Evolutionary conservation across 2,797 vertebrate species (phyloP), one percentile per base, ranked within the genome.

Genomic region (Naso thynnoides): DNA sequence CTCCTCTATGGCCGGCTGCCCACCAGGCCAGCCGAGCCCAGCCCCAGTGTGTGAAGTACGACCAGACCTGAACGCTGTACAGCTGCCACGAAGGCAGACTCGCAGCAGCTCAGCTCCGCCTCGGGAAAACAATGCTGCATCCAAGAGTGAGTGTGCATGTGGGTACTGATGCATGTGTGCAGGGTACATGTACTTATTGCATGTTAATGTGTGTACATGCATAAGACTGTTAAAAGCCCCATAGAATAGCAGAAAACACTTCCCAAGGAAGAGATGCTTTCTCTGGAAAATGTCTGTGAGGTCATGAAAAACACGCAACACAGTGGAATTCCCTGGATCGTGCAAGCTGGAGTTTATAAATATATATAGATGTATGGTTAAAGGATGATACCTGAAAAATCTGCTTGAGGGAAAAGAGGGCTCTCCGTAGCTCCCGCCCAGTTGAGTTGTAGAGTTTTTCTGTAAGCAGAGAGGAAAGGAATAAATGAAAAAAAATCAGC

Each of bases 381-480:
- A 33, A 10, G 33, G 33, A 33, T 33, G 33, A 33, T 33, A 99
- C 97, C 96, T 99, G 97, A 94, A 99, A 99, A 90, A 99, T 98
- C 89, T 99, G 97, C 91, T 99, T 99, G 88, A 99, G 94, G 69
- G 98, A 99, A 93, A 99, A 99, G 77, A 98, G 96, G 29, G 98
- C 97, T 84, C 97, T 95, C 78, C 98, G 95, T 54, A 99, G 93
- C 83, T 99, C 97, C 61, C 98, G 94, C 86, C 97, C 98, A 79
- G 76, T 96, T 45, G 97, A 98, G 91, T 97, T 98, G 91, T 98
- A 98, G 50, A 99, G 95, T 87, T 98, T 98, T 93, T 99, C 98
- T 99, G 93, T 58, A 85, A 50, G 36, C 72, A 77, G 73, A 85
- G 56, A 86, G 47, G 73, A 33, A 89, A 69, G 82, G 33, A 33